Base-by-base conservation (phyloP, 1,140 invertebrate genomes). In the Zaprionus tsacasi region DNA sequence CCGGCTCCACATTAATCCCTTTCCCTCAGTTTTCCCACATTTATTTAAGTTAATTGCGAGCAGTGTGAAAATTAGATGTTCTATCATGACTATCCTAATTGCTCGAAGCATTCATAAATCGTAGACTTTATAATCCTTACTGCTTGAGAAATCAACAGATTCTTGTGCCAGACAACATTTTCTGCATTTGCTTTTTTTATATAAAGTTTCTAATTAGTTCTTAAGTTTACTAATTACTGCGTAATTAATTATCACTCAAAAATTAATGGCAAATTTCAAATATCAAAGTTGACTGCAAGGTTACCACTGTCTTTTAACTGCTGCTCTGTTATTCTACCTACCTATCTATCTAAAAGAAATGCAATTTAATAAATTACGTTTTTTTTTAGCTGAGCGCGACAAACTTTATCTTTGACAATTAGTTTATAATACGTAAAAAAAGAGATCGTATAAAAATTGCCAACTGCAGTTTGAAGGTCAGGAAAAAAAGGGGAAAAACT, bases 11-110 rank as follows among this genome's bases (percentile, higher is more conserved):
- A 27, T 6, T 35, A 12, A 17, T 5, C 8, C 15, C 25, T 17
- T 12, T 11, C 13, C 10, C 5, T 7, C 30, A 7, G 5, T 27
- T 11, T 17, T 12, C n/a, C 52, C 43, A 54, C 35, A 55, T 70
- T 75, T 38, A 79, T 70, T 81, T 83, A 69, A 67, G 77, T 87
- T 88, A 87, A 88, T 87, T 82, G 78, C 81, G 38, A 38, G 33
- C 58, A 74, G 66, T 70, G 57, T 67, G 55, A 65, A 80, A 83
- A 87, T 88, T 81, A 78, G 78, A 78, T 66, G 45, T 72, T 67
- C 66, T 55, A 21, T 56, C 80, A 74, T 78, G 77, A 78, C 83
- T 80, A 71, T 80, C 80, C 63, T 63, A 78, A 74, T 82, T 80
- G 78, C 13, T 13, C 56, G 63, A 36, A 27, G 36, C 55, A 50